Evolutionary conservation across 2,113 vertebrate species (phyloP), one percentile per base, ranked within the genome.

Genomic region (Halichoerus grypus): DNA sequence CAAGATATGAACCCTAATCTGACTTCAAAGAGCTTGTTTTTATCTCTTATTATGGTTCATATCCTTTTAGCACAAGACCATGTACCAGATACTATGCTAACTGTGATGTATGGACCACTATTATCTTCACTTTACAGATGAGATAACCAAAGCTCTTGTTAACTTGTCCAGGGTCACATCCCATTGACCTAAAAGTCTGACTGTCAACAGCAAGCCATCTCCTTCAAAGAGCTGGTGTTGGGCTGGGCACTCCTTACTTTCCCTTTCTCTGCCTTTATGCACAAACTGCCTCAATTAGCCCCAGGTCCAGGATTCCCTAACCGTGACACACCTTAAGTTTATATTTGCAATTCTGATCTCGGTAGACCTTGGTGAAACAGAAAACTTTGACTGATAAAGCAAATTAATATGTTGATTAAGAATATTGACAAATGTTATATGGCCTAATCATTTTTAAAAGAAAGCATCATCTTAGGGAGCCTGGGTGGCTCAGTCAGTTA

Each of bases 11-110:
- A 88, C 87, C 65, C 39, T 90, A 95, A 82, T 92, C 74, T 85
- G 33, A 91, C 88, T 91, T 97, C 46, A 88, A 95, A 96, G 67
- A 81, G 51, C 51, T 86, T 59, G 69, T 84, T 95, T 94, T 88
- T 83, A 92, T 96, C 90, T 80, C 2, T 57, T 51, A 28, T 88
- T 88, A 53, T n/a, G 55, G 61, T 53, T 94, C 88, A 55, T 26
- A 36, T 72, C 49, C n/a, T 85, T 83, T 61, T 57, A 65, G 33
- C 42, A 72, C 9, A 77, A 28, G 22, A 69, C 31, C 4, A 14
- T 22, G 39, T 86, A 16, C 61, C 82, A 36, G 90, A n/a, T 83
- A 28, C 79, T 51, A 36, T 51, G 15, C 67, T 57, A 76, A 92
- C 82, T 26, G 5, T 21, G 4, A 93, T 79, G 31, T 19, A 14